phyloP scores from a whole-genome alignment of 2,888 invertebrate species.

The Macropis europaea region DNA sequence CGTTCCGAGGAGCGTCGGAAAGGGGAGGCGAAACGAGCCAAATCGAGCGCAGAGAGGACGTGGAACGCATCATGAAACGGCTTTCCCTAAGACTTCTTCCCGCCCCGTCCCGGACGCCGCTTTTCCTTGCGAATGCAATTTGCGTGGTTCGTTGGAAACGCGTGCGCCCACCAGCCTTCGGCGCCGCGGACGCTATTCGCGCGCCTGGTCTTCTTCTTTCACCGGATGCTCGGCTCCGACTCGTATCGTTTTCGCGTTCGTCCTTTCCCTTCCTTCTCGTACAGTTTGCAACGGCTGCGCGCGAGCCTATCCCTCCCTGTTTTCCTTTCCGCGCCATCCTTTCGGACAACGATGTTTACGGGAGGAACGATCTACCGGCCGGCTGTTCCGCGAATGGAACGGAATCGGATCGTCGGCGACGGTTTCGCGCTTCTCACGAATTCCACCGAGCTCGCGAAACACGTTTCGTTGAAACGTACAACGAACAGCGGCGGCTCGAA shows the following conservation, averaged over 20 bases:
- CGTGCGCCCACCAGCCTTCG: no score
- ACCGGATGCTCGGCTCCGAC: no score
- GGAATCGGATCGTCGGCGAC: slow-evolving; percentile 55
- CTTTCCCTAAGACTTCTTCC: no score
- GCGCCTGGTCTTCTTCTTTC: no score
- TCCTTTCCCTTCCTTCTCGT: not conserved
- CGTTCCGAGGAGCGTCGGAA: slow-evolving; percentile 57
- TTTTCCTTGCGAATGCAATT: no score
- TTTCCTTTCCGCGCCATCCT: not conserved
- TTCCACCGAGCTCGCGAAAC: not conserved
- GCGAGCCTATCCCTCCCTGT: slow-evolving; percentile 7
- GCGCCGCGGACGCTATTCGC: no score
- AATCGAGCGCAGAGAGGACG: slow-evolving; percentile 12
- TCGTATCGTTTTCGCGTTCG: not conserved
- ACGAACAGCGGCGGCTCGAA: not conserved
- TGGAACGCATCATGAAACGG: not conserved
- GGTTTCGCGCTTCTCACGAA: not conserved
- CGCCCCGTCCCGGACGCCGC: no score
- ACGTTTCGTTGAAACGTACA: no score
- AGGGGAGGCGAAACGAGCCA: slow-evolving; percentile 28
- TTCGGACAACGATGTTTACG: slow-evolving; percentile 39
- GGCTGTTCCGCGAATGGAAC: slow-evolving; percentile 67
- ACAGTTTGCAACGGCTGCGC: slow-evolving; percentile 1
- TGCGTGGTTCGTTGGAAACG: no score
- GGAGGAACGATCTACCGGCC: slow-evolving; percentile 42